Evolutionary conservation across 2,888 invertebrate species (phyloP), one percentile per base, ranked within the genome.

Genomic region (Oxytorus armatus): DNA sequence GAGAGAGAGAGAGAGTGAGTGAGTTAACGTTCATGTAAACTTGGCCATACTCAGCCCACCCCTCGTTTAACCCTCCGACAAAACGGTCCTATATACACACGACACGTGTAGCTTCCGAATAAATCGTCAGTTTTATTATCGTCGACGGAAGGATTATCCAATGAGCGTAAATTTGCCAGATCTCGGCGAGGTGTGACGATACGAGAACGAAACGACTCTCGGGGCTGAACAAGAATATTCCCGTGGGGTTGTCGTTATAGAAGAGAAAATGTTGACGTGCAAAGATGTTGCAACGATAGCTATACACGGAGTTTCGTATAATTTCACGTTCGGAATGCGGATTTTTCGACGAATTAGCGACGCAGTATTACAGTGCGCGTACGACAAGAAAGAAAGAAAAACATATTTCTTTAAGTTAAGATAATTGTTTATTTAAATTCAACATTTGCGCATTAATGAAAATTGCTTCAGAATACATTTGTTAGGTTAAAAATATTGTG

Each of bases 101-200:
- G 25, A 33, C 18, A 8, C 55, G 23, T 8, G 18, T 18, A 18
- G 16, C 47, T 23, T 39, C 1, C 21, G 59, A n/a, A 51, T 66
- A 66, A 78, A 59, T 73, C 42, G 23, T 8, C 21, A 42, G 29
- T 73, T 73, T 78, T 78, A 77, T 70, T 39, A 16, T n/a, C 23
- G 16, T n/a, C 23, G 21, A 8, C 0, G 10, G n/a, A 49, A 66
- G n/a, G 66, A 66, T 73, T 59, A 44, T 73, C 78, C 78, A 73
- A 78, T 78, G 61, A 78, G 78, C 66, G 78, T 78, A 73, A 78
- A 66, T 73, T 39, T 44, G 49, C 21, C 18, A 2, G 47, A 33
- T 44, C 33, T 25, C 11, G 11, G 18, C 57, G 55, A 23, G 25
- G 47, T 10, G 14, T 23, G 51, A 69, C 76, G 68, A 36, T 51